Evolutionary conservation across 2,113 vertebrate species (phyloP).

Genomic region (Macrotis lagotis): DNA sequence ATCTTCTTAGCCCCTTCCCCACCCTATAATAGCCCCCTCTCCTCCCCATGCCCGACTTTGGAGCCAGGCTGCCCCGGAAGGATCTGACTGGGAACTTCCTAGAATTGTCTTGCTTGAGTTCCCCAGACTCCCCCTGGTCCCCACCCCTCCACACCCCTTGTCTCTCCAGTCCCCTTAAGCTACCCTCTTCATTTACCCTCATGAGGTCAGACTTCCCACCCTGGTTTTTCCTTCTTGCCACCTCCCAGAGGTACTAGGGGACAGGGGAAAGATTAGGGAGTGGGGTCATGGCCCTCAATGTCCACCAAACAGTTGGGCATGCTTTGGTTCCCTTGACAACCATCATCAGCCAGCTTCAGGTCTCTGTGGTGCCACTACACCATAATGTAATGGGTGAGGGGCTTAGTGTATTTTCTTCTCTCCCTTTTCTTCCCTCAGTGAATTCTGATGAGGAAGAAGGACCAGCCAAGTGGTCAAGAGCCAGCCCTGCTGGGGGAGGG

Average conservation of each 20-base stretch:
- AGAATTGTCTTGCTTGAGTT: conserved; percentile 69
- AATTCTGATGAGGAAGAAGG: conserved; percentile 36
- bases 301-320: conserved; percentile 20
- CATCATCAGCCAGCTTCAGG: background rate
- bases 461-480: background rate
- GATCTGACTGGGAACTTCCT: conserved; percentile 78
- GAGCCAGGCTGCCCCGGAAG: conserved; percentile 79
- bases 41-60: conserved; percentile 21
- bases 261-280: background rate
- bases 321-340: conserved; percentile 39
- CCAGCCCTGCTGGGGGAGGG: background rate
- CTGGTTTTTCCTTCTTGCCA: background rate
- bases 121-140: conserved; percentile 49
- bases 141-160: conserved; percentile 25
- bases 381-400: background rate
- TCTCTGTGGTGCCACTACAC: background rate
- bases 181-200: background rate
- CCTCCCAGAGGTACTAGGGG: background rate
- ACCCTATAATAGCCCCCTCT: conserved; percentile 7
- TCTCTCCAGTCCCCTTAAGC: background rate
- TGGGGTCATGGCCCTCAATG: background rate
- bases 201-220: background rate
- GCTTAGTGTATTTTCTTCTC: background rate
- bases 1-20: conserved; percentile 16
- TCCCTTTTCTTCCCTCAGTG: background rate